Percentiles rank a stretch among this genome's conserved stretches.
phyloP scores from a whole-genome alignment of 2,113 vertebrate genomes.

The Oceanites oceanicus region DNA sequence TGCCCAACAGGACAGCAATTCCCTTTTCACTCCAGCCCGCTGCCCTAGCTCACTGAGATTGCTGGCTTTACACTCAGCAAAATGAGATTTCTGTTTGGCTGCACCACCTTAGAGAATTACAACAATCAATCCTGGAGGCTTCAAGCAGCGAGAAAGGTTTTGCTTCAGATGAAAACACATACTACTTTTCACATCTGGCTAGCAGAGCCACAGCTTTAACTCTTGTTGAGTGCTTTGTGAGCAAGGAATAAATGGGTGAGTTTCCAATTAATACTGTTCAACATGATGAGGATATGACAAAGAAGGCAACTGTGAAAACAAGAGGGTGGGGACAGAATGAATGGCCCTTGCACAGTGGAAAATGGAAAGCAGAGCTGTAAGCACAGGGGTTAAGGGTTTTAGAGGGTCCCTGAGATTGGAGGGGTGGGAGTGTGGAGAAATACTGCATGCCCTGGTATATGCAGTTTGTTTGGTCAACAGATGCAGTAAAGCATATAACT shows the following conservation, averaged over 20 bases:
- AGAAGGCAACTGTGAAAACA: neutral
- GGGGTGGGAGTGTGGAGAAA: neutral
- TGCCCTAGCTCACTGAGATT: neutral
- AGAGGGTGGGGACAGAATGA: neutral
- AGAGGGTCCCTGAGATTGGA: neutral
- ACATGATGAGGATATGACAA: neutral
- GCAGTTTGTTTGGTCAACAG: neutral
- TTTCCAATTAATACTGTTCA: neutral
- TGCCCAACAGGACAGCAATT: neutral
- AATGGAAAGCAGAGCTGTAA: neutral
- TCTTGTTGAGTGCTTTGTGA: neutral
- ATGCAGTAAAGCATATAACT: neutral
- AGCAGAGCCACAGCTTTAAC: neutral
- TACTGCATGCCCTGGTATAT: accelerated
- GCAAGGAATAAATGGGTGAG: neutral
- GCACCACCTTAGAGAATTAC: neutral
- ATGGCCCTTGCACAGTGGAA: neutral
- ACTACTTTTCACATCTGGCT: neutral
- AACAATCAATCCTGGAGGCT: neutral
- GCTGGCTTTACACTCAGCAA: neutral
- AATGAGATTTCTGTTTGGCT: conserved; percentile 22
- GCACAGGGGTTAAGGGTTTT: neutral
- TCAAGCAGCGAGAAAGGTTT: neutral
- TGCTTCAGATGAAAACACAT: neutral
- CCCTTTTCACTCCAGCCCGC: neutral